Conservation (phyloP, 2,797 vertebrate genomes). For the Urocyon cinereoargenteus region DNA sequence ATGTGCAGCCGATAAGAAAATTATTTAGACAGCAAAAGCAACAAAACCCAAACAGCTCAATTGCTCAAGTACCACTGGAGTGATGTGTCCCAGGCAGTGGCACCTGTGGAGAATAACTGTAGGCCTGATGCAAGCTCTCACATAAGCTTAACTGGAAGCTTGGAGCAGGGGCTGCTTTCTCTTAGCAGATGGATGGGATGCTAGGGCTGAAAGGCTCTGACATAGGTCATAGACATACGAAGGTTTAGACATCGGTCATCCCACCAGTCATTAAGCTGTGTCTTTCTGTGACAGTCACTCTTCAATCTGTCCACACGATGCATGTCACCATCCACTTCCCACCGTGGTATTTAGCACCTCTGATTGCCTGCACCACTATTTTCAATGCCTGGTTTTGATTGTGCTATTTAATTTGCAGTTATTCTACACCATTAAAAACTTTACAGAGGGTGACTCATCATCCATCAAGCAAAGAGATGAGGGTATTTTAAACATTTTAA, state of each 20-base stretch:
- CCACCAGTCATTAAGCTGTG: conserved; percentile 60
- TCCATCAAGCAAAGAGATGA: conserved; percentile 75
- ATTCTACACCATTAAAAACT: conserved; percentile 78
- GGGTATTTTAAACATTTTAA: conserved; percentile 74
- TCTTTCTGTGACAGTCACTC: conserved; percentile 64
- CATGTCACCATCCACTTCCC: conserved; percentile 55
- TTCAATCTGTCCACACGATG: conserved; percentile 51
- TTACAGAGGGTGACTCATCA: conserved; percentile 74
- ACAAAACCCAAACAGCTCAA: conserved; percentile 23
- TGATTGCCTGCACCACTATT: conserved; percentile 53
- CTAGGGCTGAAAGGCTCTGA: neutral
- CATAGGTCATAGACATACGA: neutral
- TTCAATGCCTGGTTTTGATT: conserved; percentile 81
- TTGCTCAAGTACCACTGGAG: neutral
- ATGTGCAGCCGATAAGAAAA: neutral
- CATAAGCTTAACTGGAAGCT: neutral
- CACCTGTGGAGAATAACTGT: neutral
- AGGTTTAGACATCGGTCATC: neutral
- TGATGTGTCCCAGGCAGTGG: neutral
- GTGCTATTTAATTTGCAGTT: conserved; percentile 84
- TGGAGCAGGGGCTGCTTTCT: neutral
- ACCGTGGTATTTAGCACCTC: neutral
- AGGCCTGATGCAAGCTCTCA: neutral
- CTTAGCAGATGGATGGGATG: neutral
- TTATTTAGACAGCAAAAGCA: conserved; percentile 49